Base-by-base conservation (phyloP, 2,888 invertebrate species). In the Troides aeacus region DNA sequence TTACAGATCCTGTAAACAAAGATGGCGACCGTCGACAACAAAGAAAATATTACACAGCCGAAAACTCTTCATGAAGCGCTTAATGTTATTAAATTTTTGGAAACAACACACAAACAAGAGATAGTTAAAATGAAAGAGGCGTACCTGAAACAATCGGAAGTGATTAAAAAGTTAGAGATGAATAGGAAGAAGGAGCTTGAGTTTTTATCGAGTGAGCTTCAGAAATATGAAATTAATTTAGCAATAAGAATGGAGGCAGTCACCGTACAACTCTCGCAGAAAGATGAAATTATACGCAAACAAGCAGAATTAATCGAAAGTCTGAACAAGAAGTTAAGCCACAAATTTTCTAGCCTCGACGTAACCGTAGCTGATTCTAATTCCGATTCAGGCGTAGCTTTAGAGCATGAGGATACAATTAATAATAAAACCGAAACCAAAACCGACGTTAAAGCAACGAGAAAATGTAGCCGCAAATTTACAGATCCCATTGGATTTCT, bases 401-500 rank as follows among this genome's bases (percentile, higher is more conserved):
- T 92, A 77, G 92, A 92, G 66, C 82, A 85, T 71, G 92, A 92
- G 57, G 89, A 92, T 36, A 86, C 76, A 65, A 74, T 72, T 61
- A 39, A 24, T 21, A 71, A 72, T 7, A 89, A 89, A 80, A 73
- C 74, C 21, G 84, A 85, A 66, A 77, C 66, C 0, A 88, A 89
- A 75, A 73, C 79, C 10, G 90, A 90, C 76, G 74, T 76, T 0
- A 91, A 90, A 82, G 73, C 87, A 1, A 80, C 80, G 0, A 83
- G 92, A 71, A 92, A 92, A 80, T 91, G 86, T 70, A 90, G 90
- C 73, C 81, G 88, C 76, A 83, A 88, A 59, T 91, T 92, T 72
- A 91, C 91, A 12, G 92, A 92, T 64, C 90, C 92, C 0, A 92
- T 92, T 39, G 90, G 90, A 76, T 92, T 92, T 74, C 78, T 92